These are phyloP conservation scores for Hexactinellida sp. DNA, from an alignment of 37 sponge, comb jelly and placozoan species.

Conservation along the genomic window DNA sequence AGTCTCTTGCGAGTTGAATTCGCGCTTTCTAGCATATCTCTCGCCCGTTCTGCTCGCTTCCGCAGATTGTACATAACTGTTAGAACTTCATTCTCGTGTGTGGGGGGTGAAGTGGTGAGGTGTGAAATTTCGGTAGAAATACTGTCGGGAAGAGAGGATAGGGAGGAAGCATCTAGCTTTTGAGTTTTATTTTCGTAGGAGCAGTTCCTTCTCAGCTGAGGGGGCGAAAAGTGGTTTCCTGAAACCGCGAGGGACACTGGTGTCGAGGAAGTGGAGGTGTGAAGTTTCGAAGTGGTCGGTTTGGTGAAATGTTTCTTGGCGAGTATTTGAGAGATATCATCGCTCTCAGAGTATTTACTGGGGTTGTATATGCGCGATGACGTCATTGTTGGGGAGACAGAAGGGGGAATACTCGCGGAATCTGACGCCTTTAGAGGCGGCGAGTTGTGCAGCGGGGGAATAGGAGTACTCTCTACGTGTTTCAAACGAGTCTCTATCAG, in stretches of 20 bases:
- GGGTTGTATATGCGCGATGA: slow-evolving; percentile 4
- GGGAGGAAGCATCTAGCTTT: background rate
- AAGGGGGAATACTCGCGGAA: background rate
- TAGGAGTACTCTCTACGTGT: background rate
- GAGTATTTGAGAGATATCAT: background rate
- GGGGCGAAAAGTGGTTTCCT: background rate
- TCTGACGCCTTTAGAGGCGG: background rate
- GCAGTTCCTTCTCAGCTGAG: background rate
- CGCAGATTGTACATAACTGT: slow-evolving; percentile 7
- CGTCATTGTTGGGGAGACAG: background rate
- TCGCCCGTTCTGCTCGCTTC: background rate
- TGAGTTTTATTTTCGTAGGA: background rate
- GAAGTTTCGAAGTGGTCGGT: background rate
- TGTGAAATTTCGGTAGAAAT: slow-evolving; percentile 8
- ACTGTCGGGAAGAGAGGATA: background rate
- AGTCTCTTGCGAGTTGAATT: slow-evolving; percentile 14
- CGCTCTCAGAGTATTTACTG: background rate
- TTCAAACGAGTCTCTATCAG: slow-evolving; percentile 40
- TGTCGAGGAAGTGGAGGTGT: background rate
- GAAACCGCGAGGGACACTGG: background rate
- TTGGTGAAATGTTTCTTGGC: background rate
- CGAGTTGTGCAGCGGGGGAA: background rate
- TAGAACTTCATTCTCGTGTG: slow-evolving; percentile 4
- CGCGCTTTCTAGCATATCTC: slow-evolving; percentile 9
- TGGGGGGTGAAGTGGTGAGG: background rate